phyloP scores from a whole-genome alignment of 2,113 vertebrate genomes.

The Ariopsis seemanni region DNA sequence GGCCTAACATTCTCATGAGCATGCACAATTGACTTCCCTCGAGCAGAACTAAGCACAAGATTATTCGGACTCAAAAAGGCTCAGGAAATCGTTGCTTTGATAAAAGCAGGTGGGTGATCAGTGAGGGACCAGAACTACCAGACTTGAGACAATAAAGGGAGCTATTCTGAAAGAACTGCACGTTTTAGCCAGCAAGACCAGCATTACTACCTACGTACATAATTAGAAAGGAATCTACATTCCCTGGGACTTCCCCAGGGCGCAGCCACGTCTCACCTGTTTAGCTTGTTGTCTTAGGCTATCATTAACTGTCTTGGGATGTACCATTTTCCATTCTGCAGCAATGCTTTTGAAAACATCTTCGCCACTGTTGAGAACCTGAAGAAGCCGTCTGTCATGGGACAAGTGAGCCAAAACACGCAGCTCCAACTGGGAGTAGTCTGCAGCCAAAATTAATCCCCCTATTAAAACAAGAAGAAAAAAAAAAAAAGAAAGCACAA shows the following conservation, averaged over 20 bases:
- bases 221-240: not conserved
- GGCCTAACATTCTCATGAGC: not conserved
- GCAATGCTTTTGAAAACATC: constrained; percentile 94
- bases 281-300: constrained; percentile 89
- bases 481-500: too few species aligned
- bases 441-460: constrained; percentile 89
- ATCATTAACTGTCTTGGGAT: constrained; percentile 79
- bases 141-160: not conserved
- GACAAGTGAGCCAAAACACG: constrained; percentile 93
- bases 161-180: not conserved
- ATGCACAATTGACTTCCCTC: not conserved
- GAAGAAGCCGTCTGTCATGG: constrained; percentile 78
- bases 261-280: constrained; percentile 74
- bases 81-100: not conserved
- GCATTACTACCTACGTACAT: not conserved
- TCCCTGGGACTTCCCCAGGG: not conserved
- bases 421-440: constrained; percentile 95
- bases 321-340: constrained; percentile 91
- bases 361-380: constrained; percentile 82
- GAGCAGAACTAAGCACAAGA: not conserved
- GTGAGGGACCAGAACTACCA: not conserved
- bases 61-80: not conserved
- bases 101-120: not conserved
- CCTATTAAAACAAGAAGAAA: constrained; percentile 65
- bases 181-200: not conserved